Conservation (phyloP, 2,888 invertebrate species). For the Strigamia crassipes region DNA sequence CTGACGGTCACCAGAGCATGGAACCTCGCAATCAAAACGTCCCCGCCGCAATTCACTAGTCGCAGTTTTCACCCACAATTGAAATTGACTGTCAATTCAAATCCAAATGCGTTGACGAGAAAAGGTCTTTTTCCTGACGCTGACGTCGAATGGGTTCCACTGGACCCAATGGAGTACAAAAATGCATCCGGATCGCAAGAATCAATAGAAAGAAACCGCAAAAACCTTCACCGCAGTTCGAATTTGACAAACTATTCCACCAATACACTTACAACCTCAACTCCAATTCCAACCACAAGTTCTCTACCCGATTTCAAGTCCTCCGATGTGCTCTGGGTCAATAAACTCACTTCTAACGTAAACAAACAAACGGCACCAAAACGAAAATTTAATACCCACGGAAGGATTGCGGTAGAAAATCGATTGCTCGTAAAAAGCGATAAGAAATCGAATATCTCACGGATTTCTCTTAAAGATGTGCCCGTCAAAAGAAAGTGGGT, state of each 20-base stretch:
- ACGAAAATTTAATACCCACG: neutral
- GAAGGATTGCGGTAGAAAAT: neutral
- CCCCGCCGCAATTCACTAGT: neutral
- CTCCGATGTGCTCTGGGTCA: neutral
- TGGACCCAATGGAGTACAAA: constrained; percentile 1
- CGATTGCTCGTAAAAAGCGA: neutral
- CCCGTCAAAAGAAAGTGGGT: neutral
- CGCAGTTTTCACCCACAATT: neutral
- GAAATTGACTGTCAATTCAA: neutral
- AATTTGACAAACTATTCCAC: no score
- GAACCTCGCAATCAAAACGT: neutral
- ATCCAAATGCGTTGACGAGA: neutral
- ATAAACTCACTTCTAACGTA: neutral
- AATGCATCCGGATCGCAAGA: neutral
- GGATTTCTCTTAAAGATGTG: neutral
- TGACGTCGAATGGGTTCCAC: constrained; percentile 29
- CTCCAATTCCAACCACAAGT: neutral
- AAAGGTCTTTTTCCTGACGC: neutral
- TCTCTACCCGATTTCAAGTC: neutral
- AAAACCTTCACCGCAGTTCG: no score
- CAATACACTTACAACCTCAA: no score
- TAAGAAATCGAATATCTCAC: neutral
- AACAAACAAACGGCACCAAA: neutral
- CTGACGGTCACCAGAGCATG: neutral
- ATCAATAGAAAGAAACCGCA: neutral